Conservation (phyloP, 2,888 invertebrate species). For the Megamerina dolium region DNA sequence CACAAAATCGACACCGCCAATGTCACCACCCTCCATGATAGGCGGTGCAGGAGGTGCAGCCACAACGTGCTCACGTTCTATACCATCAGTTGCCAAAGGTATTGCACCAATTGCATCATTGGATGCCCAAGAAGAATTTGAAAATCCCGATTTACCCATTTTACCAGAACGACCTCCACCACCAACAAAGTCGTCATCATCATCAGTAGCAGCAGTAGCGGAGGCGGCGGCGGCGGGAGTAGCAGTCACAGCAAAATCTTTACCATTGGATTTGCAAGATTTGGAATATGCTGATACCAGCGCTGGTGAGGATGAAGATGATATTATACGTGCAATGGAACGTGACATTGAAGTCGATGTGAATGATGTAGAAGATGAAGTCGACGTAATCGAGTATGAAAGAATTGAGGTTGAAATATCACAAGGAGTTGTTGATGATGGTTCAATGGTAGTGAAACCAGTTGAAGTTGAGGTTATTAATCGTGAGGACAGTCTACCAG, state of each 20-base stretch:
- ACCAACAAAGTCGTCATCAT: conserved; percentile 39
- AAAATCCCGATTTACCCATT: conserved; percentile 31
- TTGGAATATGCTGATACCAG: conserved; percentile 56
- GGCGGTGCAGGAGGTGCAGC: conserved; percentile 19
- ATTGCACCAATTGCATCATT: conserved; percentile 41
- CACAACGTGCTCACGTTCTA: conserved; percentile 20
- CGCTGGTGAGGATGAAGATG: conserved; percentile 52
- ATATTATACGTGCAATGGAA: conserved; percentile 44
- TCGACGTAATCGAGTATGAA: conserved; percentile 21
- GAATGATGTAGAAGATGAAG: conserved; percentile 15
- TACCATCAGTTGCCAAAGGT: conserved; percentile 34
- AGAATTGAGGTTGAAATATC: conserved; percentile 21
- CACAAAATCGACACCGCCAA: conserved; percentile 33
- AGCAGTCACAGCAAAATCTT: too few relatives aligned
- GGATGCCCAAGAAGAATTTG: conserved; percentile 41
- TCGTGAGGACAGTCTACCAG: conserved; percentile 48
- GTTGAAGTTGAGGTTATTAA: conserved; percentile 5
- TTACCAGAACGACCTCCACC: conserved; percentile 36
- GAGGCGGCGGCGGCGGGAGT: conserved; percentile 47
- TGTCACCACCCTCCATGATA: conserved; percentile 27
- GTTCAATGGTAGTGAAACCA: neutral
- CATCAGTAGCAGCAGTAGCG: neutral
- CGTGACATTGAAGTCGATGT: conserved; percentile 45
- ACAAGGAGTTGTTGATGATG: conserved; percentile 13
- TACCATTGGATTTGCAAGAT: conserved; percentile 53